A percentile compares a stretch with the other conserved stretches of the same genome.
These are phyloP conservation scores for Argopecten irradians DNA, from an alignment of 1,140 invertebrate species.

Conservation along the genomic window DNA sequence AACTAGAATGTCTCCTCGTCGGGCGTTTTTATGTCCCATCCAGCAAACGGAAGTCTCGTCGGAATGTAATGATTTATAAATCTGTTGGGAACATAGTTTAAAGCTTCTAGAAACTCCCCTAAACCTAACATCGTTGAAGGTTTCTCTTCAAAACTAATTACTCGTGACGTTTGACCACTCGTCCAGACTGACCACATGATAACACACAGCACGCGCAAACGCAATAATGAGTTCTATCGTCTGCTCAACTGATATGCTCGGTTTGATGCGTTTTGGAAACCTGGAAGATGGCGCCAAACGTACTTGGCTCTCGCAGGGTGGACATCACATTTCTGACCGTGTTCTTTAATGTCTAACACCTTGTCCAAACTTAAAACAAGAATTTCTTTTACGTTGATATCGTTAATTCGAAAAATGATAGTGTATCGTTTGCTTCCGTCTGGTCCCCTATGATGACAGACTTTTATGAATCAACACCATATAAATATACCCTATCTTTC, in stretches of 20 bases:
- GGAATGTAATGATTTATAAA: background rate
- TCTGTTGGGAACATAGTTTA: background rate
- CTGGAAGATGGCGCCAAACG: background rate
- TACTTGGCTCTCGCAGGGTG: background rate
- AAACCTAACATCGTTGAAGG: background rate
- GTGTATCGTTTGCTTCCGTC: too few species aligned
- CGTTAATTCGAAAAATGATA: too few species aligned
- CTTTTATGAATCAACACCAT: too few species aligned
- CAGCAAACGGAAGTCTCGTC: background rate
- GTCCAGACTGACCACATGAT: background rate
- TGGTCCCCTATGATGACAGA: too few species aligned
- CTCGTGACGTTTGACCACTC: background rate
- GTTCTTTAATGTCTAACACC: background rate
- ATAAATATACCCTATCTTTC: too few species aligned
- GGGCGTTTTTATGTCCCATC: background rate
- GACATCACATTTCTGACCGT: background rate
- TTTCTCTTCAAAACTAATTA: background rate
- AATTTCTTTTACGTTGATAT: too few species aligned
- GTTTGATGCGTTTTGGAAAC: background rate
- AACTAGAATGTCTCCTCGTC: background rate
- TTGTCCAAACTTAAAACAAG: background rate
- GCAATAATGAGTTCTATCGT: background rate
- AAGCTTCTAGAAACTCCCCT: background rate
- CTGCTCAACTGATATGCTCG: background rate
- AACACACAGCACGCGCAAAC: background rate